Evolutionary conservation across 2,888 invertebrate genomes (phyloP).

Genomic region (Hofmannophila pseudospretella): DNA sequence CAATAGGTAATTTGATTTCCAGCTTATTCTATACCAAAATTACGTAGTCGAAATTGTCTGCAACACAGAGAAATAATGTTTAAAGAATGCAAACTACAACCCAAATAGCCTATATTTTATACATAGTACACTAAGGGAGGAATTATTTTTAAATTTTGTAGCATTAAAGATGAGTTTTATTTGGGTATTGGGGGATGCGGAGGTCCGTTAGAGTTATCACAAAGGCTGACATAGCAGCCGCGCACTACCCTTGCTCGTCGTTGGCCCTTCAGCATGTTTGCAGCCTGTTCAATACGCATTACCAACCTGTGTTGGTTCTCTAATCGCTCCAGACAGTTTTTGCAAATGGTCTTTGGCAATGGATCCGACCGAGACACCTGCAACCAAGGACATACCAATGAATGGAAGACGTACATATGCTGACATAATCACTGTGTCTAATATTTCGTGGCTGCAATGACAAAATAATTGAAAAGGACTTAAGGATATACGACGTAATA

Average conservation of each 20-base stretch:
- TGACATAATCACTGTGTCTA: neutral
- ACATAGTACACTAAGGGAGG: neutral
- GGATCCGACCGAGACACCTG: constrained; percentile 81
- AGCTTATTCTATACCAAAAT: constrained; percentile 3
- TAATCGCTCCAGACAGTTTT: constrained; percentile 77
- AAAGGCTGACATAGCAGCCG: constrained; percentile 33
- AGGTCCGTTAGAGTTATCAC: constrained; percentile 30
- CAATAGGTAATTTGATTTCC: neutral
- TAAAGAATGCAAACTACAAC: constrained; percentile 1
- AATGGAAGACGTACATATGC: neutral
- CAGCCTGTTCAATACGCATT: constrained; percentile 65
- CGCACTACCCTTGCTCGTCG: constrained; percentile 35
- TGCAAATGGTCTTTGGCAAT: constrained; percentile 84
- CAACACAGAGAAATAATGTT: constrained; percentile 4
- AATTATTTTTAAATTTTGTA: neutral
- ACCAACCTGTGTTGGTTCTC: constrained; percentile 76
- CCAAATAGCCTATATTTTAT: neutral
- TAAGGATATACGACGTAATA: neutral
- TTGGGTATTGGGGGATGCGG: constrained; percentile 23
- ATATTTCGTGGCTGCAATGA: neutral
- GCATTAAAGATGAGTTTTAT: constrained; percentile 8
- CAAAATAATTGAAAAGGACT: neutral
- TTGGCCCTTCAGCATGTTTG: constrained; percentile 57
- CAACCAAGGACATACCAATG: neutral
- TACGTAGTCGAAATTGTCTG: constrained; percentile 4